A percentile compares a stretch with the other conserved stretches of the same genome.
phyloP scores from a whole-genome alignment of 2,888 invertebrate species.

The Cerceris ruficornis region DNA sequence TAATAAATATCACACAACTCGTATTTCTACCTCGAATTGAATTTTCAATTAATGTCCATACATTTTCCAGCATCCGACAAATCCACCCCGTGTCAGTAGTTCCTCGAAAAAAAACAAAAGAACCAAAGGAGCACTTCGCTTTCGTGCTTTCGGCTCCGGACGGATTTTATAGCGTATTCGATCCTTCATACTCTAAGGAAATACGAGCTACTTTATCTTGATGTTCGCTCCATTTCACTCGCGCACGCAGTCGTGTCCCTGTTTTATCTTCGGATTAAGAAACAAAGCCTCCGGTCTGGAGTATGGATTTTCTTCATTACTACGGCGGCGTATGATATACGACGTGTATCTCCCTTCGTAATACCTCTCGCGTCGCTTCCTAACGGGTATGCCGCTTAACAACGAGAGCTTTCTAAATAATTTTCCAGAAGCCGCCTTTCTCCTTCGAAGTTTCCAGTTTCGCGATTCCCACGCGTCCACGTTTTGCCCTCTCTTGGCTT shows the following conservation, averaged over 20 bases:
- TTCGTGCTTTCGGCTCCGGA: slow-evolving; percentile 42
- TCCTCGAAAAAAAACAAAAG: slow-evolving; percentile 15
- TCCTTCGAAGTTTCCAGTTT: background rate
- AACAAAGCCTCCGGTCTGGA: slow-evolving; percentile 60
- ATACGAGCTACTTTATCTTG: slow-evolving; percentile 72
- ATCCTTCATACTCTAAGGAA: slow-evolving; percentile 70
- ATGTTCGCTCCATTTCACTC: slow-evolving; percentile 71
- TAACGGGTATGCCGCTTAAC: slow-evolving; percentile 28
- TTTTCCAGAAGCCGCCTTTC: background rate
- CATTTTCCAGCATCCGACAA: background rate
- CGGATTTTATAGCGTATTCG: slow-evolving; percentile 72
- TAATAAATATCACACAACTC: too few species aligned
- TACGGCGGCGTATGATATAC: slow-evolving; percentile 54
- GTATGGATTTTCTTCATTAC: slow-evolving; percentile 70
- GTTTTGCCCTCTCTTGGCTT: background rate
- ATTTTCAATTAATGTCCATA: too few species aligned
- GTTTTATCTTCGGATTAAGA: slow-evolving; percentile 71
- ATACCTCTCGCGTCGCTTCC: slow-evolving; percentile 22
- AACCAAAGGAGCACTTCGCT: slow-evolving; percentile 20
- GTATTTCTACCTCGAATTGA: too few species aligned
- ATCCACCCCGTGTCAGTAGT: background rate
- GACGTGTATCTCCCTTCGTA: slow-evolving; percentile 47
- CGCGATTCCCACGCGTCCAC: background rate
- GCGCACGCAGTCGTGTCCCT: slow-evolving; percentile 63
- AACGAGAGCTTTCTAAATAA: slow-evolving; percentile 23